Base-by-base conservation (phyloP, 2,113 vertebrate genomes). In the Hippopotamus amphibius region DNA sequence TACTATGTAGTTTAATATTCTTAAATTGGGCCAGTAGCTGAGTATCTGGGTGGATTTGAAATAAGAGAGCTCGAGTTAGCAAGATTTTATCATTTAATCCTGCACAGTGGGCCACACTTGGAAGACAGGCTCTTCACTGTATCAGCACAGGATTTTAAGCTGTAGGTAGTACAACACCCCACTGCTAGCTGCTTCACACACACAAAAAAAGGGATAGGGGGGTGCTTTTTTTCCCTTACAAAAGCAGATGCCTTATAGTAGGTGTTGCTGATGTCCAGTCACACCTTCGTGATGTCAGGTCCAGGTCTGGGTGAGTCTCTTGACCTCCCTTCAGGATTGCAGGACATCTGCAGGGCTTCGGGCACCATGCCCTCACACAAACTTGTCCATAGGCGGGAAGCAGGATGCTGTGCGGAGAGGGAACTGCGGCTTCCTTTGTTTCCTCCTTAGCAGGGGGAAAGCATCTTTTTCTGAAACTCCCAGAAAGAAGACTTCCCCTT, bases 1-100 rank as follows among this genome's bases (percentile, higher is more conserved):
- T 55, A n/a, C 22, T 89, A 22, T 82, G 89, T 74, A 76, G 43
- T 83, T 72, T 91, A 33, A 30, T 48, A 53, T 48, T 90, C 79
- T 85, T 71, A 50, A 82, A 33, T 46, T 50, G 3, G 26, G 50
- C 22, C 15, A 76, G n/a, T 26, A 57, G n/a, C 46, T 55, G 41
- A 90, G 30, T 72, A 0, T 68, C 48, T 48, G 22, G 24, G 30
- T 55, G 3, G 33, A 77, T 77, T 77, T 86, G 41, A 85, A 93
- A 69, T 71, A 43, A 63, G 2, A 82, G 91, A 92, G 8, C 55
- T 76, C 30, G 0, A 68, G 43, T 86, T 81, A 74, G 30, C 69
- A 76, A 43, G 37, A 48, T 86, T 84, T 87, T 69, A 22, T 72
- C 46, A 26, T 43, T 46, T 80, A 33, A 46, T 41, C 50, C 28